A percentile compares a stretch with the other conserved stretches of the same genome.
Evolutionary conservation across 2,113 vertebrate genomes (phyloP).

Genomic region (Micronycteris hirsuta): DNA sequence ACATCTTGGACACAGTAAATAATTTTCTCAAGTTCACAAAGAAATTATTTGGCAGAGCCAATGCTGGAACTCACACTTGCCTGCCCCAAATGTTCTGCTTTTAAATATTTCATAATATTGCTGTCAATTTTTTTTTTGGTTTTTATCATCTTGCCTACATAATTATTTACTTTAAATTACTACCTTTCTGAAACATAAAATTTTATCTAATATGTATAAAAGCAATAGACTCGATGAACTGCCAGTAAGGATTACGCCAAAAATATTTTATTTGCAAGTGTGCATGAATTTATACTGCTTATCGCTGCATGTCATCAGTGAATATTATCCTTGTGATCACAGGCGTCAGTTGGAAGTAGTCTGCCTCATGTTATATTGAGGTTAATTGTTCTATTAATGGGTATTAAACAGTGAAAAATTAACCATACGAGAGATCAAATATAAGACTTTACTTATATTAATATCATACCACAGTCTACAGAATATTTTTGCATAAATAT

Average conservation of each 20-base stretch:
- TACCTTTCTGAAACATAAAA: background rate
- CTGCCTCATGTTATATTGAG: background rate
- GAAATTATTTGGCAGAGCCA: background rate
- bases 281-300: background rate
- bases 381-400: background rate
- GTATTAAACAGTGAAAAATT: background rate
- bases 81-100: background rate
- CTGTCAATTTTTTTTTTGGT: background rate
- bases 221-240: background rate
- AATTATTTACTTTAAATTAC: slow-evolving; percentile 3
- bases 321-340: background rate
- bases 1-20: background rate
- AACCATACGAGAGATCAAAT: background rate
- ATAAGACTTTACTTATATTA: slow-evolving; percentile 11
- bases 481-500: background rate
- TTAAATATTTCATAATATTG: background rate
- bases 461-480: background rate
- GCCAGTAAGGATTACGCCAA: background rate
- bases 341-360: background rate
- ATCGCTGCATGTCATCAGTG: background rate
- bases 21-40: slow-evolving; percentile 19
- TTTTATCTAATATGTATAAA: background rate
- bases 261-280: background rate
- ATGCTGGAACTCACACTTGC: background rate
- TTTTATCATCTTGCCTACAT: background rate